Conservation (phyloP, 2,888 invertebrate genomes). For the Campoplex capitator region DNA sequence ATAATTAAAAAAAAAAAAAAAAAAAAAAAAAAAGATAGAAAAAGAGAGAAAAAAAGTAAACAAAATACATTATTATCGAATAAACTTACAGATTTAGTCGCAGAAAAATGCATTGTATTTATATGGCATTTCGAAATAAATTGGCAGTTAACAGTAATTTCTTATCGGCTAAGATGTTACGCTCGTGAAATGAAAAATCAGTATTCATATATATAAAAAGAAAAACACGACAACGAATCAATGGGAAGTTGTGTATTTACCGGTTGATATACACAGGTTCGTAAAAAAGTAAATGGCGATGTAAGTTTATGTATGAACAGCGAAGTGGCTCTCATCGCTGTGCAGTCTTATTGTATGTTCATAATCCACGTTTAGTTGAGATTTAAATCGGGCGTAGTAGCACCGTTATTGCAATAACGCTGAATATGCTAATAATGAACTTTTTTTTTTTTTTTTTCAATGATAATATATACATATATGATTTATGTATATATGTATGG, state of each 20-base stretch:
- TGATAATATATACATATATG: neutral
- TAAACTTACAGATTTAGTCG: constrained; percentile 73
- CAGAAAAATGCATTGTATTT: constrained; percentile 76
- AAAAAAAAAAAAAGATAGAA: neutral
- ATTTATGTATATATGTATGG: constrained; percentile 1
- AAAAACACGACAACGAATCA: constrained; percentile 46
- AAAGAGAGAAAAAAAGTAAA: neutral
- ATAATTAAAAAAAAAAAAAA: neutral
- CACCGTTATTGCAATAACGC: constrained; percentile 67
- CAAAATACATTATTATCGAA: constrained; percentile 48
- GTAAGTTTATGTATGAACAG: constrained; percentile 73
- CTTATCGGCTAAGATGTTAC: constrained; percentile 64
- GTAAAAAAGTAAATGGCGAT: constrained; percentile 70
- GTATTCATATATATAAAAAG: neutral
- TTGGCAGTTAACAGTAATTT: constrained; percentile 79
- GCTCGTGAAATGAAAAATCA: neutral
- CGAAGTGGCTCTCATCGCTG: constrained; percentile 74
- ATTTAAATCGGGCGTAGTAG: constrained; percentile 63
- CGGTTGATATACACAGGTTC: constrained; percentile 3
- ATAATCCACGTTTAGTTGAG: constrained; percentile 45
- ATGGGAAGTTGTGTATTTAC: constrained; percentile 50
- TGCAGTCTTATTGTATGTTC: constrained; percentile 80
- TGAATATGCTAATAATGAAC: constrained; percentile 65
- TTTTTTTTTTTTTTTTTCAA: constrained; percentile 47
- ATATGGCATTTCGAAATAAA: constrained; percentile 79